Base-by-base conservation (phyloP, 2,888 invertebrate species). In the Plagodis pulveraria region DNA sequence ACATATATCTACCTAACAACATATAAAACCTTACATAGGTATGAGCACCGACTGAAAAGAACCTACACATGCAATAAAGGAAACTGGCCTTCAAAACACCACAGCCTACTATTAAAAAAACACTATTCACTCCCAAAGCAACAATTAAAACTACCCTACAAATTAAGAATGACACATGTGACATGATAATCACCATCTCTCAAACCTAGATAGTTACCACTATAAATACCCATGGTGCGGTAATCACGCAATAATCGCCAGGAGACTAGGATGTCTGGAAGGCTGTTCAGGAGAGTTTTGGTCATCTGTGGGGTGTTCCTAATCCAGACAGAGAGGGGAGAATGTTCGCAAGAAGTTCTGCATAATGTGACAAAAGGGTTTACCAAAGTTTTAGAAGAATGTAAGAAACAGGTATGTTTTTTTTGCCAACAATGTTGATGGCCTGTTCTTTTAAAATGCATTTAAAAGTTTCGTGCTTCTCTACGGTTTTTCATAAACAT, bases 321-420 rank as follows among this genome's bases (percentile, higher is more conserved):
- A n/a, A 45, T 44, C 2, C 36, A n/a, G 9, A 10, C 48, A 5
- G 52, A 56, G 7, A 32, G 44, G 10, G 44, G 35, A 45, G 0
- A 41, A 60, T 52, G 56, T 49, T 89, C 91, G 0, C 76, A 86
- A 53, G 87, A 90, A 47, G 43, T 91, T 5, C 70, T 91, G 73
- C 75, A 78, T 50, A 86, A 86, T 33, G 53, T 91, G 58, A 78
- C 85, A 0, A 64, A 67, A 0, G 83, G 86, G 0, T 91, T 91
- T 50, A 57, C 71, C 0, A 76, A 76, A 34, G 83, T 73, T 2
- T 42, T 89, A 40, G 79, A 86, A 0, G 66, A 78, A 7, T 91
- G 91, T 65, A 87, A 84, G 61, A 72, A 66, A 50, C 88, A 91
- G 80, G 91, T 91, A 66, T 73, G 69, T 4, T 5, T 6, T 38